Evolutionary conservation across 1,140 invertebrate genomes (phyloP).

Genomic region (Cephus cinctus): DNA sequence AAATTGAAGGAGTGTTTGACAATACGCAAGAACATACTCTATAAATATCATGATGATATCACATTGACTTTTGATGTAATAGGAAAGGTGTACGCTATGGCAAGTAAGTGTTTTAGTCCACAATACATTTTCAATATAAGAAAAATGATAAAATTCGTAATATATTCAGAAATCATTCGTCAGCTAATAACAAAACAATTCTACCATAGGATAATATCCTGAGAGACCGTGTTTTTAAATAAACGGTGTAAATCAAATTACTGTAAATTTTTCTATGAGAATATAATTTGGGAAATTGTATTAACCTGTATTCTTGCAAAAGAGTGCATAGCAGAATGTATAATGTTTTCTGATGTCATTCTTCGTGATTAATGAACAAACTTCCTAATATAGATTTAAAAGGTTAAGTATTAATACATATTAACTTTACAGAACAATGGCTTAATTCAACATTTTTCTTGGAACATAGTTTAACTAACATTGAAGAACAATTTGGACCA

Average conservation of each 20-base stretch:
- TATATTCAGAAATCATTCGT: too few relatives aligned
- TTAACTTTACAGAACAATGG: constrained; percentile 41
- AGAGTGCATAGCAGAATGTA: too few relatives aligned
- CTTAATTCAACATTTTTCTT: constrained; percentile 51
- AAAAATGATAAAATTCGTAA: constrained; percentile 8
- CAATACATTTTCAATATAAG: constrained; percentile 15
- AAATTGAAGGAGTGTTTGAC: constrained; percentile 46
- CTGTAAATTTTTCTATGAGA: constrained; percentile 9
- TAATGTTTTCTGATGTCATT: too few relatives aligned
- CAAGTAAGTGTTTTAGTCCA: constrained; percentile 39
- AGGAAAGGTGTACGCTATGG: constrained; percentile 54
- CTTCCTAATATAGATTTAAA: too few relatives aligned
- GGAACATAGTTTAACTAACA: constrained; percentile 47
- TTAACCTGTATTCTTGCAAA: too few relatives aligned
- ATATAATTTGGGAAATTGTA: too few relatives aligned
- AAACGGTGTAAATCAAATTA: constrained; percentile 8
- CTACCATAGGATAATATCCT: too few relatives aligned
- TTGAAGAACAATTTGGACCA: constrained; percentile 57
- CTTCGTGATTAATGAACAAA: too few relatives aligned
- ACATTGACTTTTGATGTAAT: constrained; percentile 54
- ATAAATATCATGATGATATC: constrained; percentile 54
- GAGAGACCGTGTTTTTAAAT: too few relatives aligned
- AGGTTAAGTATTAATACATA: too few relatives aligned
- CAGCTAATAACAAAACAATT: too few relatives aligned
- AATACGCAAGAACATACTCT: constrained; percentile 49